A percentile compares a stretch with the other conserved stretches of the same genome.
Evolutionary conservation across 2,888 invertebrate genomes (phyloP).

Genomic region (Cephus spinipes): DNA sequence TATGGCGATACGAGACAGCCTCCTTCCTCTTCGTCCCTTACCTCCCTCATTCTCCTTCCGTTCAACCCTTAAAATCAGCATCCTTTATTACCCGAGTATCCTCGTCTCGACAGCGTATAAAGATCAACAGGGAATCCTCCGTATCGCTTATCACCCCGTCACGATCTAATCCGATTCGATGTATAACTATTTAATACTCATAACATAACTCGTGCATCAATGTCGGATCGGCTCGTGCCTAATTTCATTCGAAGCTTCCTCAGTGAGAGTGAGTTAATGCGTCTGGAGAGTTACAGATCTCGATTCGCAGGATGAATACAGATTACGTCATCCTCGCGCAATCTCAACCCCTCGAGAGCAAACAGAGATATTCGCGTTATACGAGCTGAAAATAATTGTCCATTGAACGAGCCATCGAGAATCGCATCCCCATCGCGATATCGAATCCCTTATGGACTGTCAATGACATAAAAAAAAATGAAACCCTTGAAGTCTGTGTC

Average conservation of each 20-base stretch:
- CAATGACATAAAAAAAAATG: not conserved
- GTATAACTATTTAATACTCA: not conserved
- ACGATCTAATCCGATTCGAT: not conserved
- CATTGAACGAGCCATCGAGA: not conserved
- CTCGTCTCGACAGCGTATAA: not conserved
- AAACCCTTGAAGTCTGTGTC: not conserved
- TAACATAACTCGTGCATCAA: not conserved
- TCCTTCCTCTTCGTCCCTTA: not conserved
- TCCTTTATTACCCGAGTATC: not conserved
- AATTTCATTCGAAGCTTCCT: conserved; percentile 16
- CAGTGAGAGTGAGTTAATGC: conserved; percentile 17
- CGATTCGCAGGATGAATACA: conserved; percentile 22
- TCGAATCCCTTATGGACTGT: not conserved
- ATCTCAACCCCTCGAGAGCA: conserved; percentile 17
- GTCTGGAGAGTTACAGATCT: conserved; percentile 24
- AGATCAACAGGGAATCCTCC: not conserved
- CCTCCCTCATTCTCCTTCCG: conserved; percentile 7
- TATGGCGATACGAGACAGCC: conserved; percentile 19
- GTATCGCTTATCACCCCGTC: not conserved
- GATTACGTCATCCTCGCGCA: conserved; percentile 21
- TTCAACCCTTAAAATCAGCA: conserved; percentile 3
- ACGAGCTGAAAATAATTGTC: conserved; percentile 9
- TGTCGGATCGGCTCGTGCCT: conserved; percentile 14
- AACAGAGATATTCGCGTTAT: conserved; percentile 5
- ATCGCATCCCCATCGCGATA: not conserved